Evolutionary conservation across 2,113 vertebrate species (phyloP), one percentile per base, ranked within the genome.

Genomic region (Dipodomys merriami): DNA sequence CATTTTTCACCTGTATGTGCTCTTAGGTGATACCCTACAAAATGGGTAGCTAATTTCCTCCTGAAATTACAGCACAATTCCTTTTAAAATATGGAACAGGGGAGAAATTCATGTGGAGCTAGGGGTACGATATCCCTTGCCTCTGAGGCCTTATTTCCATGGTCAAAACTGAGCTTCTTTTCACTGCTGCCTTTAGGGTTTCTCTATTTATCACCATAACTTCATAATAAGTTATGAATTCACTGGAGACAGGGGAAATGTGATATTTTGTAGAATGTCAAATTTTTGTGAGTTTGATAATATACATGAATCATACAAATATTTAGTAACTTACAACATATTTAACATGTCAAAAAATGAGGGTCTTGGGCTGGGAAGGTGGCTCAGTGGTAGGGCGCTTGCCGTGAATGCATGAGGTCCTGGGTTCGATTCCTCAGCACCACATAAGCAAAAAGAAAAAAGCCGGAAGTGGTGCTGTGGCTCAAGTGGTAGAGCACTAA

Each of bases 241-340:
- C n/a, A 33, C 30, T 57, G 3, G 84, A 20, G 22, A 49, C 20
- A 84, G 27, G 90, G 74, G 46, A 91, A 90, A 90, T 79, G 18
- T 83, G 83, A 69, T 95, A 80, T 92, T 88, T 69, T 86, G 3
- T 73, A 93, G 46, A 5, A 7, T 92, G 22, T 16, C 13, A 93
- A 64, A 72, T 30, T 53, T 15, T 33, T 85, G 30, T 77, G 68
- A 23, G 78, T 87, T 94, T 71, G 57, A 35, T 60, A 79, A 93
- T n/a, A 78, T n/a, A 86, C 57, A 27, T 86, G 71, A 94, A 94
- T 94, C 89, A 57, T 72, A 46, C 60, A 0, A 0, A 33, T 80
- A 69, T 85, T 89, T 88, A 65, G 68, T 18, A 80, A 27, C 33
- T 83, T 76, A 79, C 20, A 80, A 27, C 19, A 18, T 85, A 87